phyloP scores from a whole-genome alignment of 30 jellyfish, hydroid and myxozoan genomes.

The Nemopilema nomurai region DNA sequence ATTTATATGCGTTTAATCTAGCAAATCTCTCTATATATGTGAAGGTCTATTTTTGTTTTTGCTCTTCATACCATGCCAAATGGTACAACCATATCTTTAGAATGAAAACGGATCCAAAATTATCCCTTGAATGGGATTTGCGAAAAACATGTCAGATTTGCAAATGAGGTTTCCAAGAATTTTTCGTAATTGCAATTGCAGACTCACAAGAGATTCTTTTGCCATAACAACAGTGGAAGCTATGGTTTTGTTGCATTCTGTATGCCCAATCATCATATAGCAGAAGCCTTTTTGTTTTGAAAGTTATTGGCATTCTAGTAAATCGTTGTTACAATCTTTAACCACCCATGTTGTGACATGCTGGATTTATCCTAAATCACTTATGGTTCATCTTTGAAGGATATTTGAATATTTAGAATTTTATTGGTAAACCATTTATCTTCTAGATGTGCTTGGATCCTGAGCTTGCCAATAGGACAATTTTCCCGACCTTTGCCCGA shows the following conservation, averaged over 20 bases:
- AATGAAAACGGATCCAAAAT: neutral
- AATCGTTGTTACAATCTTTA: no score
- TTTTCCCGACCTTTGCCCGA: conserved; percentile 87
- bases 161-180: neutral
- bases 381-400: no score
- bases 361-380: no score
- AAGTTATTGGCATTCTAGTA: neutral
- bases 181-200: neutral
- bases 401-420: no score
- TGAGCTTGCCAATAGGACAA: conserved; percentile 61
- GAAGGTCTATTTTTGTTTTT: neutral
- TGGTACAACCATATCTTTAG: neutral
- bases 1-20: no score
- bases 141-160: neutral
- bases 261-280: no score
- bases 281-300: no score
- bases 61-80: neutral
- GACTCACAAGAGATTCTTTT: neutral
- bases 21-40: no score
- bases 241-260: no score
- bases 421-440: no score
- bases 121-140: neutral
- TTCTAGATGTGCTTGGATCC: conserved; percentile 89
- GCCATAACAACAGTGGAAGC: neutral
- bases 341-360: no score